Conservation (phyloP, 2,888 invertebrate genomes). For the Serripes groenlandicus region DNA sequence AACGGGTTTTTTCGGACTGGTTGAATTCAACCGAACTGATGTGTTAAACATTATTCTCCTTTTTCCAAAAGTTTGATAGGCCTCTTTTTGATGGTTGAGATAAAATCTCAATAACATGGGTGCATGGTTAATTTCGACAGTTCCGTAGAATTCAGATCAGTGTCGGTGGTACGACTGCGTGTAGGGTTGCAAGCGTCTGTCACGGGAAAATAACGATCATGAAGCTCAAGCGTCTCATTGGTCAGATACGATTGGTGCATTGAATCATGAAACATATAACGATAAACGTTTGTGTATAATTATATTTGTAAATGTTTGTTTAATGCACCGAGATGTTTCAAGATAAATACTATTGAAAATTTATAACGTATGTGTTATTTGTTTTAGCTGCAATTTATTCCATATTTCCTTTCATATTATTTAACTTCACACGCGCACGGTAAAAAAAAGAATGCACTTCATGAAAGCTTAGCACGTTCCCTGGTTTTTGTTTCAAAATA, state of each 20-base stretch:
- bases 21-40: slow-evolving; percentile 14
- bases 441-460: no score
- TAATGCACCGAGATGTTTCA: slow-evolving; percentile 6
- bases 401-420: no score
- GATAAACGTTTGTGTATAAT: slow-evolving; percentile 17
- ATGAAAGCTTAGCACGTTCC: no score
- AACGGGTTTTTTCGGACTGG: neutral
- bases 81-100: slow-evolving; percentile 64
- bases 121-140: slow-evolving; percentile 68
- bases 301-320: neutral
- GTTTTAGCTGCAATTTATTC: no score
- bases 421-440: no score
- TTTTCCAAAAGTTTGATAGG: slow-evolving; percentile 55
- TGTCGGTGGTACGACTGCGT: slow-evolving; percentile 56
- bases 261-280: slow-evolving; percentile 11
- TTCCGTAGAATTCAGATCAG: slow-evolving; percentile 57
- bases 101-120: slow-evolving; percentile 59
- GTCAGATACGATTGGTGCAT: slow-evolving; percentile 14
- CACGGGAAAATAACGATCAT: slow-evolving; percentile 25
- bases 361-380: no score
- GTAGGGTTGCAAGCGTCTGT: slow-evolving; percentile 55
- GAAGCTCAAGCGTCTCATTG: neutral
- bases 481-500: no score
- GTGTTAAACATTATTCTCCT: slow-evolving; percentile 37
- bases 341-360: no score